Percentiles rank a stretch among this genome's conserved stretches.
phyloP scores from a whole-genome alignment of 2,888 invertebrate genomes.

The Omphaloscelis lunosa region DNA sequence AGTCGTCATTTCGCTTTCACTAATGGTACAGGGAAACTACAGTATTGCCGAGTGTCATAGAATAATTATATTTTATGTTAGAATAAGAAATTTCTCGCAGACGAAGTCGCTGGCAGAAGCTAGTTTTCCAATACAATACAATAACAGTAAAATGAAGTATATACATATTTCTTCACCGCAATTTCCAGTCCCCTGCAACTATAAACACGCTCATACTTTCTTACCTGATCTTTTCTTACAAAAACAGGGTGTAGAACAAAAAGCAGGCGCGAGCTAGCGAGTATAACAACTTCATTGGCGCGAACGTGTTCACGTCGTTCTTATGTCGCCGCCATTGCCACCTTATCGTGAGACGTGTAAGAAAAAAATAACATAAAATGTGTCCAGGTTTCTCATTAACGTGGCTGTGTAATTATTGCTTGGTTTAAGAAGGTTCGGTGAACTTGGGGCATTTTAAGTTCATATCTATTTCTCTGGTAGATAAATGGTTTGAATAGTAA shows the following conservation, averaged over 20 bases:
- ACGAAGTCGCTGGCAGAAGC: not conserved
- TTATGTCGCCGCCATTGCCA: constrained; percentile 42
- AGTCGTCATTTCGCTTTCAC: no score
- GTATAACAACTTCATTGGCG: constrained; percentile 89
- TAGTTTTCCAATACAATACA: not conserved
- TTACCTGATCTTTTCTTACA: constrained; percentile 55
- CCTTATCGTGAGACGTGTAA: constrained; percentile 46
- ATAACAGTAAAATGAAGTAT: not conserved
- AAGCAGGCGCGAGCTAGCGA: constrained; percentile 82
- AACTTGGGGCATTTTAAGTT: not conserved
- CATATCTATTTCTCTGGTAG: not conserved
- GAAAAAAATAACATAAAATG: constrained; percentile 46
- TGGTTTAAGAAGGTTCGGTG: constrained; percentile 9
- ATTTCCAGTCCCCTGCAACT: constrained; percentile 12
- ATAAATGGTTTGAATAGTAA: not conserved
- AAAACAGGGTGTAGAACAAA: constrained; percentile 72
- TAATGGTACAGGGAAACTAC: not conserved
- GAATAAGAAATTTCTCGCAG: not conserved
- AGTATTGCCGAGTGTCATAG: not conserved
- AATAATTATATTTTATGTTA: not conserved
- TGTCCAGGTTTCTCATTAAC: constrained; percentile 58
- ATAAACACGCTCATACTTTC: constrained; percentile 18
- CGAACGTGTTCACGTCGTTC: constrained; percentile 85
- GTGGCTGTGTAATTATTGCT: constrained; percentile 27
- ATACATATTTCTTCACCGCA: not conserved